Evolutionary conservation across 2,113 vertebrate genomes (phyloP).

Genomic region (Tyto alba): DNA sequence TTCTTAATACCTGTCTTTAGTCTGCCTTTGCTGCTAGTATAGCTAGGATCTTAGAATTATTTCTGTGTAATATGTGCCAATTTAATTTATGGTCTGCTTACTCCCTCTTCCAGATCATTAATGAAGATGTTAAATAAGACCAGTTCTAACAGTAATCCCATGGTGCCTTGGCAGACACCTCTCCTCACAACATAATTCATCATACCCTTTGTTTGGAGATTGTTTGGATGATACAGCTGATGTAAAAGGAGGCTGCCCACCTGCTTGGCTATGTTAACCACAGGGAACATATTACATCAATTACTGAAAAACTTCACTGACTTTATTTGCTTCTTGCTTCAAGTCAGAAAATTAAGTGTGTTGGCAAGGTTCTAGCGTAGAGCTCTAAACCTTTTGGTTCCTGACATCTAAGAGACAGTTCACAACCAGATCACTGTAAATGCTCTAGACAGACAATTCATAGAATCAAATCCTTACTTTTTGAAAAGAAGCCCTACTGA

Average conservation of each 20-base stretch:
- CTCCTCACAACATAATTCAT: conserved; percentile 19
- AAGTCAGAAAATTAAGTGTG: not conserved
- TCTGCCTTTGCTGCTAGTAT: not conserved
- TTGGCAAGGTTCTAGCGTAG: not conserved
- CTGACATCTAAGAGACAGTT: not conserved
- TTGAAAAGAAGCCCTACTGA: not conserved
- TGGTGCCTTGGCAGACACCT: conserved; percentile 24
- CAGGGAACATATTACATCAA: not conserved
- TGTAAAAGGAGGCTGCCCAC: conserved; percentile 14
- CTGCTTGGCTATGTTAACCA: not conserved
- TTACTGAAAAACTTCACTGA: not conserved
- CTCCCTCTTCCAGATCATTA: conserved; percentile 63
- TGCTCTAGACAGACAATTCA: not conserved
- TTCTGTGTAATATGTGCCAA: conserved; percentile 40
- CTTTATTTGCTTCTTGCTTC: not conserved
- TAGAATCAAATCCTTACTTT: not conserved
- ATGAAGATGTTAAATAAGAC: conserved; percentile 65
- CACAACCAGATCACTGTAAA: not conserved
- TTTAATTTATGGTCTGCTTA: conserved; percentile 64
- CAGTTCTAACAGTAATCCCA: conserved; percentile 34
- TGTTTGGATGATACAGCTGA: conserved; percentile 12
- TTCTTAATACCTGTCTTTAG: not conserved
- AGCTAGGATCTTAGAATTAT: not conserved
- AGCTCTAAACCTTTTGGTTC: not conserved
- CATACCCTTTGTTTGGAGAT: conserved; percentile 5